Percentiles rank a stretch among this genome's conserved stretches.
These are phyloP conservation scores for Drosophila anomalata DNA, from an alignment of 2,888 invertebrate species.

Conservation along the genomic window DNA sequence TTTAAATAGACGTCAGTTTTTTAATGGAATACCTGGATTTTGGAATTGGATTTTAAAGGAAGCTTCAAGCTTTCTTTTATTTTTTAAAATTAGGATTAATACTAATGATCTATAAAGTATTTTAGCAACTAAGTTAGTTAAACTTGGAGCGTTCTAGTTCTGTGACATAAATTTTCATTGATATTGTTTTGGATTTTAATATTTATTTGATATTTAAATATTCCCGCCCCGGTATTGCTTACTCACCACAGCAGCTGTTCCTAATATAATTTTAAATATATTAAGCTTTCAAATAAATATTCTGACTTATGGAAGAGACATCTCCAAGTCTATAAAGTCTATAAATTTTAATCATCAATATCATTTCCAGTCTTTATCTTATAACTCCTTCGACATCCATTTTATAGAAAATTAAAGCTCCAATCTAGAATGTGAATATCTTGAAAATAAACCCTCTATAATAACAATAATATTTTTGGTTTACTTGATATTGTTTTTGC, in stretches of 20 bases:
- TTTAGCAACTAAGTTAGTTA: too few species aligned
- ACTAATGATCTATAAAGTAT: too few species aligned
- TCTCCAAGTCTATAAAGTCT: background rate
- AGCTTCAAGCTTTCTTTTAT: too few species aligned
- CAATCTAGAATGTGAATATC: background rate
- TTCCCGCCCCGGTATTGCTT: slow-evolving; percentile 2
- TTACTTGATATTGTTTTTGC: slow-evolving; percentile 16
- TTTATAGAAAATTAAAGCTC: background rate
- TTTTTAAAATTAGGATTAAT: too few species aligned
- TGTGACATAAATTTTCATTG: background rate
- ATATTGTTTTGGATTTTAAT: background rate
- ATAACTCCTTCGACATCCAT: background rate
- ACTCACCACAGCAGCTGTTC: background rate
- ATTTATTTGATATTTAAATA: background rate
- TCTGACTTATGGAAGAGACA: background rate
- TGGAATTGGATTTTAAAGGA: background rate
- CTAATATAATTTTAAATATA: background rate
- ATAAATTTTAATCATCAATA: background rate
- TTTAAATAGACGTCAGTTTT: background rate
- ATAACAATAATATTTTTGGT: background rate
- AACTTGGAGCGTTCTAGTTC: too few species aligned
- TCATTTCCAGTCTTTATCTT: background rate
- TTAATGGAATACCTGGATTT: background rate
- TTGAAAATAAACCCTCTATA: background rate
- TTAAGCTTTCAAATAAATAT: background rate